phyloP scores from a whole-genome alignment of 2,113 vertebrate species.

The Etia nguti region DNA sequence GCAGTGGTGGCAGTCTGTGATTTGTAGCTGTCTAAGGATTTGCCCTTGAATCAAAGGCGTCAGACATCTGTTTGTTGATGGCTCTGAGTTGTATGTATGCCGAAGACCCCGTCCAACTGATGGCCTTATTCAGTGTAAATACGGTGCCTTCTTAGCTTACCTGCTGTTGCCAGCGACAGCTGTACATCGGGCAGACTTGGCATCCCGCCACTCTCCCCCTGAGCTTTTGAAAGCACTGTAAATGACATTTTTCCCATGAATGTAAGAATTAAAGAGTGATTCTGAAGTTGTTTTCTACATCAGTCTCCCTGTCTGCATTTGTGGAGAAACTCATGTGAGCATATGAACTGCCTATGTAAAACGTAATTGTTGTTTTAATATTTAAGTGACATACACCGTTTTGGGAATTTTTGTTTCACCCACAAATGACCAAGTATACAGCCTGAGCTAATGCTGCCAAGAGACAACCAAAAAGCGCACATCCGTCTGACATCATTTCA shows the following conservation, averaged over 20 bases:
- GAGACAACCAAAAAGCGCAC: conserved; percentile 3
- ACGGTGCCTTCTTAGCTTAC: conserved; percentile 27
- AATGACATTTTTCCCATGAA: conserved; percentile 14
- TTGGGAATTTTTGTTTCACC: not conserved
- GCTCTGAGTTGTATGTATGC: conserved; percentile 31
- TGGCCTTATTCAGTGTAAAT: conserved; percentile 55
- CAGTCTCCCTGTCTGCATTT: not conserved
- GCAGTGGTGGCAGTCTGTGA: conserved; percentile 30
- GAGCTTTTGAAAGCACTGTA: conserved; percentile 35
- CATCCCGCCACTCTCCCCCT: conserved; percentile 15
- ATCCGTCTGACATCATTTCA: conserved; percentile 49
- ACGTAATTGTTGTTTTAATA: not conserved
- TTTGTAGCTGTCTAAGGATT: conserved; percentile 47
- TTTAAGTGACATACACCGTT: not conserved
- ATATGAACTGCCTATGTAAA: not conserved
- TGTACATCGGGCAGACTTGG: conserved; percentile 31
- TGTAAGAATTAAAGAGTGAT: not conserved
- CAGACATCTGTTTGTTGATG: conserved; percentile 43
- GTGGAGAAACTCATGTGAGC: not conserved
- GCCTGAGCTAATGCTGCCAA: conserved; percentile 13
- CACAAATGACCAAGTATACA: not conserved
- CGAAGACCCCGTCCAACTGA: conserved; percentile 38
- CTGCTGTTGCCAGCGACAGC: conserved; percentile 56
- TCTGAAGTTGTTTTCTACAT: not conserved
- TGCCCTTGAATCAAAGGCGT: conserved; percentile 50